Base-by-base conservation (phyloP, 2,113 vertebrate species). In the Lepus americanus region DNA sequence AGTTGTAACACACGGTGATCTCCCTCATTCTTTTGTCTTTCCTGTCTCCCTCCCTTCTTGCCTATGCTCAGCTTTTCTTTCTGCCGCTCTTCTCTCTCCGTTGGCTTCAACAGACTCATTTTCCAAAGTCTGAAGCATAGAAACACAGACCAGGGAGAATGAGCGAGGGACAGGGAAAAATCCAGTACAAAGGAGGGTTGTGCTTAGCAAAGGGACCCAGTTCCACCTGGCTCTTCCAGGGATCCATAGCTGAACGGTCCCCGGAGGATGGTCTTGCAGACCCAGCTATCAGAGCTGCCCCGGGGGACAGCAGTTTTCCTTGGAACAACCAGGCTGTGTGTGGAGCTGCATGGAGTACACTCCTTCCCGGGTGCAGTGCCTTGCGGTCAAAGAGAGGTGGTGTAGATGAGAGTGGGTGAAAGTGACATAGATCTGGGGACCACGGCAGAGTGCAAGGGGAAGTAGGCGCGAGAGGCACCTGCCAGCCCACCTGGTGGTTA, bases 351-450 rank as follows among this genome's bases (percentile, higher is more conserved):
- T 0, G 4, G 20, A 74, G 22, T 19, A 3, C 22, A 22, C 2
- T 72, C 10, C 36, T 67, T 33, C 9, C 72, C 25, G 9, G 83
- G 10, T 53, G 31, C 20, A 31, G 27, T n/a, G n/a, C 5, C 1
- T 0, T 3, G n/a, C 31, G 49, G 51, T 61, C 33, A 39, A 44
- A 80, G 33, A 53, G 25, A 29, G 64, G 17, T 0, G 0, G 29
- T 22, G 13, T 66, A 67, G 66, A 66, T 49, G 31, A 55, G 61
- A 64, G 10, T 3, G 83, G 14, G 10, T 67, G 31, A 63, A 39
- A 78, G 79, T 9, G 10, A 9, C 9, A 23, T 4, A 5, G 13
- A 77, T 0, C 13, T 59, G 25, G 14, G 25, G 22, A n/a, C 39
- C 33, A 23, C 53, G 36, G 51, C 22, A 33, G 61, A 25, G 14